Percentiles rank a stretch among this genome's conserved stretches.
phyloP scores from a whole-genome alignment of 2,888 invertebrate species.

The Nipponacmea schrenckii region DNA sequence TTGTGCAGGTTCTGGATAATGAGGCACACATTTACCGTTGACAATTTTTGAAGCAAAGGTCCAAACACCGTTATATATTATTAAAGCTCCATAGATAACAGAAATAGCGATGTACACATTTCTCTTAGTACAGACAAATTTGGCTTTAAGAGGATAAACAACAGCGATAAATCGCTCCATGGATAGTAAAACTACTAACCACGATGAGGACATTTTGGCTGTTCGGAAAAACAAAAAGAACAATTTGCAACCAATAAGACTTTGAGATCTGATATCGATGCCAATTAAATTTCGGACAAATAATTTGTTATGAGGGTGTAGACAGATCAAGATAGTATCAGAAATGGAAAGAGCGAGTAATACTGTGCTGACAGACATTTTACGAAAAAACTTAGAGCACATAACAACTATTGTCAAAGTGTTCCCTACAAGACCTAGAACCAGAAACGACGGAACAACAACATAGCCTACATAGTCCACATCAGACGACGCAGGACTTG shows the following conservation, averaged over 20 bases:
- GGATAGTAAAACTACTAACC: slow-evolving; percentile 46
- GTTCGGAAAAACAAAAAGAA: slow-evolving; percentile 44
- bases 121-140: slow-evolving; percentile 36
- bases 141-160: slow-evolving; percentile 42
- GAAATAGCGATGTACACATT: slow-evolving; percentile 29
- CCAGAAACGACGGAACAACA: slow-evolving; percentile 33
- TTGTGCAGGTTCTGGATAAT: slow-evolving; percentile 30
- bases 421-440: slow-evolving; percentile 41
- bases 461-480: slow-evolving; percentile 19
- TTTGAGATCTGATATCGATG: slow-evolving; percentile 39
- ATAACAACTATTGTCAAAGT: slow-evolving; percentile 40
- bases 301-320: slow-evolving; percentile 45
- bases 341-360: slow-evolving; percentile 44
- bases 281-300: slow-evolving; percentile 38
- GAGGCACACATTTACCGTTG: slow-evolving; percentile 35
- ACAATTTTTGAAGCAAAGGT: slow-evolving; percentile 38
- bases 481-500: background rate
- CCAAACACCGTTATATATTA: slow-evolving; percentile 39
- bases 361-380: slow-evolving; percentile 35
- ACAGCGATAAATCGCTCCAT: slow-evolving; percentile 49
- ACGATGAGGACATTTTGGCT: slow-evolving; percentile 49
- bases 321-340: slow-evolving; percentile 37
- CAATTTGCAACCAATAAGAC: slow-evolving; percentile 36
- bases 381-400: slow-evolving; percentile 32
- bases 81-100: slow-evolving; percentile 31